Base-by-base conservation (phyloP, 2,888 invertebrate species). In the Lymantria monacha region DNA sequence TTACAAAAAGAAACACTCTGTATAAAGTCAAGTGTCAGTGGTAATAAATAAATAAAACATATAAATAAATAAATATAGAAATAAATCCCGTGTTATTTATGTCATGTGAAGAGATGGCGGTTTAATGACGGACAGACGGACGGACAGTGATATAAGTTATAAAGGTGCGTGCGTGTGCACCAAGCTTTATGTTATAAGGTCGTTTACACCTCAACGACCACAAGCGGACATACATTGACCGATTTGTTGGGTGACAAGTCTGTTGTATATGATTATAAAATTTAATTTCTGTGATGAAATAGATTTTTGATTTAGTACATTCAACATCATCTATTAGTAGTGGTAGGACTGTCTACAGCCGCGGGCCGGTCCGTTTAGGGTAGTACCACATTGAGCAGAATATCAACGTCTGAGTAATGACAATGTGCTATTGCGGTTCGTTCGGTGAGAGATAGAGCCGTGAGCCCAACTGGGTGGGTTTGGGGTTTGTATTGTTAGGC, bases 31-130 rank as follows among this genome's bases (percentile, higher is more conserved):
- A 57, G 66, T 65, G 59, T 59, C 53, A 47, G 56, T 63, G 61
- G 75, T 54, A 69, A 78, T 78, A 78, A 77, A 77, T 76, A 74
- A 74, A 70, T 77, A 66, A 69, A 68, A 77, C 75, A 78, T 78
- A 80, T 79, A 81, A 78, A 81, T 75, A 78, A 74, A 79, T 78
- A 78, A 76, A 81, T 79, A 78, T 70, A 67, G 61, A 60, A 72
- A 80, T 81, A 83, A 82, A 82, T 79, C 79, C 74, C 53, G 72
- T 69, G 76, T 83, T 79, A 83, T 84, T 84, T 82, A 84, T 82
- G 80, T 78, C 70, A 70, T 79, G 75, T 69, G 69, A 51, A 55
- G 48, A 72, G 74, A 83, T 77, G 79, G 77, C 67, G 67, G 71
- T 83, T 83, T 83, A 83, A 85, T 84, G 84, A 84, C 74, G 69